phyloP scores from a whole-genome alignment of 2,888 invertebrate genomes.

The Camponotus fellah region DNA sequence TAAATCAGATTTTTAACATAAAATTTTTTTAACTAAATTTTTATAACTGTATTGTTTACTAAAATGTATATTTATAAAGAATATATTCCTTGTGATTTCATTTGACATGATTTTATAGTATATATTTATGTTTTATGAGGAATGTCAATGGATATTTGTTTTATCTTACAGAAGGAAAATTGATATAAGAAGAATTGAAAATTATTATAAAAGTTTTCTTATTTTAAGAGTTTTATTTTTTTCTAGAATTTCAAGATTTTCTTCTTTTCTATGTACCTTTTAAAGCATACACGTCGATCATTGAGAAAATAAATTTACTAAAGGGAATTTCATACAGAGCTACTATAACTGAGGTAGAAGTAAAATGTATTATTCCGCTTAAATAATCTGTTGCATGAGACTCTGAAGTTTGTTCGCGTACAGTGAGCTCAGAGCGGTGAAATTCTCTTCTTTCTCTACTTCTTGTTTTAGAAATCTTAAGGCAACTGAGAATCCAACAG shows the following conservation, averaged over 20 bases:
- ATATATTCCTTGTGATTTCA: neutral
- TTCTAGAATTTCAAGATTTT: neutral
- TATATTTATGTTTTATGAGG: neutral
- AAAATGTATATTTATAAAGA: neutral
- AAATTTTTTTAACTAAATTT: neutral
- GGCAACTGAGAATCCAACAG: constrained; percentile 86
- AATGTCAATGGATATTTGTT: neutral
- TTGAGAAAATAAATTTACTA: neutral
- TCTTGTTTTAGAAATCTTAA: constrained; percentile 76
- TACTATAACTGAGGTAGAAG: constrained; percentile 2
- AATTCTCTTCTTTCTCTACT: neutral
- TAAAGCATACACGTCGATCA: neutral
- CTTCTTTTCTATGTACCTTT: too few relatives aligned
- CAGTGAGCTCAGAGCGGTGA: neutral
- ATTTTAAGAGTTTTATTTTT: too few relatives aligned
- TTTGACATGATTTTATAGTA: too few relatives aligned
- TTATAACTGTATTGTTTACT: neutral
- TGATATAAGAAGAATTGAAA: neutral
- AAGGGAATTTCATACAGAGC: neutral
- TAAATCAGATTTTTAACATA: neutral
- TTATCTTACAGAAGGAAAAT: neutral
- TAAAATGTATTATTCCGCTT: constrained; percentile 20
- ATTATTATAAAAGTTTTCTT: neutral
- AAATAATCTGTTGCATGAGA: constrained; percentile 47
- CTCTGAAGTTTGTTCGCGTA: constrained; percentile 25